Base-by-base conservation (phyloP, 2,888 invertebrate species). In the Chorisops tibialis region DNA sequence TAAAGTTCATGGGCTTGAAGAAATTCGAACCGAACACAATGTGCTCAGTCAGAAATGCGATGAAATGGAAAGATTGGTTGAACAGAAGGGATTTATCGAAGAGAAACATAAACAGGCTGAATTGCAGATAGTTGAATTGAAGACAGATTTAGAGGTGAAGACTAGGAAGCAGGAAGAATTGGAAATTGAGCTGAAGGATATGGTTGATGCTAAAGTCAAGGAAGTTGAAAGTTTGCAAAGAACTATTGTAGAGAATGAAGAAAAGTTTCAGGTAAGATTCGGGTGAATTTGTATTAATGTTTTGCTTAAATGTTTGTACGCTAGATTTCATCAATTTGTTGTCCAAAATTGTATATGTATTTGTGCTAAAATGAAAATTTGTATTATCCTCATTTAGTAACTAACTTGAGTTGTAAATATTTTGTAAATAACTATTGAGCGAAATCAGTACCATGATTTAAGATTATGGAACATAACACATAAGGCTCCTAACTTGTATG, bases 121-220 rank as follows among this genome's bases (percentile, higher is more conserved):
- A 30, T 9, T 56, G 19, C 73, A 76, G 74, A 66, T 58, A 75
- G 79, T 79, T 76, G 75, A 48, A 72, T 75, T 64, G 72, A 77
- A 70, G 71, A 66, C 52, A 71, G 70, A 66, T 63, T 76, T 51
- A 65, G 68, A 63, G 69, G 70, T 19, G 64, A 66, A 19, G 62
- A 71, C 47, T 63, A 69, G 56, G 69, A 68, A 52, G 62, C 63
- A 24, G 64, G 56, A 39, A 72, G 74, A 48, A 69, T 70, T 59
- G 69, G 73, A 12, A 67, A 70, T 64, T 65, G 65, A 22, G 73
- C 75, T 63, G 74, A 74, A 73, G 56, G 65, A 71, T 39, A 65
- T 73, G 1, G 70, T 68, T 66, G 65, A 66, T 1, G 68, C 69
- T 7, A 78, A 75, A 69, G 71, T 75, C 12, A 68, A 63, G 6